Evolutionary conservation across 2,888 invertebrate species (phyloP).

Genomic region (Melieria omissa): DNA sequence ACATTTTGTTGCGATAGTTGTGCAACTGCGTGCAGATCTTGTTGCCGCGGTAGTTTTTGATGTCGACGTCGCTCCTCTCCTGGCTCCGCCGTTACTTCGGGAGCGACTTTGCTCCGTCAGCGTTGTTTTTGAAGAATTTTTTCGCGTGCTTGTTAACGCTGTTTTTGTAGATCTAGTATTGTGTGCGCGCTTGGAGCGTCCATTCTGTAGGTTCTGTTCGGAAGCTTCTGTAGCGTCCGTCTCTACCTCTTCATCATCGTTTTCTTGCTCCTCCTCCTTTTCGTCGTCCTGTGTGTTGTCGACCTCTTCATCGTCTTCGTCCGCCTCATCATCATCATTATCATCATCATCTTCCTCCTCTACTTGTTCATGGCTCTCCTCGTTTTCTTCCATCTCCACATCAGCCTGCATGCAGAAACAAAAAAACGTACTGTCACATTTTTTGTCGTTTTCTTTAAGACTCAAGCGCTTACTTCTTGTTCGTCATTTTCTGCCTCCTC

Average conservation of each 20-base stretch:
- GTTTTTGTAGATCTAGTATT: constrained; percentile 29
- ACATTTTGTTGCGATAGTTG: constrained; percentile 41
- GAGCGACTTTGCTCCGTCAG: constrained; percentile 8
- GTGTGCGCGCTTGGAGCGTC: constrained; percentile 28
- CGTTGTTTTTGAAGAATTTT: constrained; percentile 35
- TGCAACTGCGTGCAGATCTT: constrained; percentile 28
- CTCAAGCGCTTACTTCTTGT: constrained; percentile 24
- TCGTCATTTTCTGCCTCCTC: constrained; percentile 37
- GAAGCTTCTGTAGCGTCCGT: constrained; percentile 43
- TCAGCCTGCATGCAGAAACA: constrained; percentile 17
- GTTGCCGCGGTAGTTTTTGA: constrained; percentile 24
- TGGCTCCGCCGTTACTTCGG: neutral
- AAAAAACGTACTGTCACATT: neutral
- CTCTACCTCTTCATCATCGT: constrained; percentile 35
- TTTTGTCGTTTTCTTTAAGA: constrained; percentile 11
- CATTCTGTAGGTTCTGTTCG: constrained; percentile 31
- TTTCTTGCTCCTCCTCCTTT: constrained; percentile 36
- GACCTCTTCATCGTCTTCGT: constrained; percentile 39
- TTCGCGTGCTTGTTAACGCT: constrained; percentile 24
- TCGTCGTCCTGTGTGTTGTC: constrained; percentile 18
- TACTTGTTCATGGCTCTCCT: constrained; percentile 21
- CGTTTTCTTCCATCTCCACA: constrained; percentile 38
- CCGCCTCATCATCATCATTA: constrained; percentile 28
- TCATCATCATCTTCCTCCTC: constrained; percentile 23
- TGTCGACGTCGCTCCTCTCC: constrained; percentile 20